Evolutionary conservation across 2,888 invertebrate genomes (phyloP), one percentile per base, ranked within the genome.

Genomic region (Drosophila vallismaia): DNA sequence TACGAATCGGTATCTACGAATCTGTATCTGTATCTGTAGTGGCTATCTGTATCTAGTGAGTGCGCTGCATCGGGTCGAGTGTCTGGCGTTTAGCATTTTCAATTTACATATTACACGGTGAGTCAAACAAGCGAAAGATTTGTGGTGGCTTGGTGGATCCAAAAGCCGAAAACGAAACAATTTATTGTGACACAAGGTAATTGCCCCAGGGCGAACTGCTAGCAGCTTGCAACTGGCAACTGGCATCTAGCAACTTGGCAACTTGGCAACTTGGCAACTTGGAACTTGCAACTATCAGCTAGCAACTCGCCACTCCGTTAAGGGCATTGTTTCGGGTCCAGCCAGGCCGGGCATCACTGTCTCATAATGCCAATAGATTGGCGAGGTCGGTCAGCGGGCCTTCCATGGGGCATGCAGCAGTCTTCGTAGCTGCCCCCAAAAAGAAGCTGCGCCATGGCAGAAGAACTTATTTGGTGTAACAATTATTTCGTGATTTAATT

Each of bases 41-140:
- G 76, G 60, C 71, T 63, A 69, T 57, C 63, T 74, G 60, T 55
- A 67, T 51, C 53, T 75, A 67, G 62, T 14, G 64, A 62, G 57
- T 66, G 56, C 64, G 81, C 71, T 71, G 50, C 73, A 72, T 63
- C 40, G 40, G 63, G 63, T 44, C 66, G 85, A 87, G 87, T 82
- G 86, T 85, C 88, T 85, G 88, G 88, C 88, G 88, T 82, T 82
- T 82, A 84, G 88, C 88, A 84, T 84, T 84, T 88, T 79, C 83
- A 88, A 84, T 84, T 84, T 84, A 88, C 88, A 84, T 84, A 84
- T 84, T 86, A 84, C 83, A 84, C 87, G 86, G 81, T 70, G 74
- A 87, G 77, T 79, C 85, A 78, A 87, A 86, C 83, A 84, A 86
- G 64, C 68, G 45, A 55, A 67, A 64, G 83, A 88, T 84, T 88